Conservation (phyloP, 1,140 invertebrate genomes). For the Melipona quadrifasciata region DNA sequence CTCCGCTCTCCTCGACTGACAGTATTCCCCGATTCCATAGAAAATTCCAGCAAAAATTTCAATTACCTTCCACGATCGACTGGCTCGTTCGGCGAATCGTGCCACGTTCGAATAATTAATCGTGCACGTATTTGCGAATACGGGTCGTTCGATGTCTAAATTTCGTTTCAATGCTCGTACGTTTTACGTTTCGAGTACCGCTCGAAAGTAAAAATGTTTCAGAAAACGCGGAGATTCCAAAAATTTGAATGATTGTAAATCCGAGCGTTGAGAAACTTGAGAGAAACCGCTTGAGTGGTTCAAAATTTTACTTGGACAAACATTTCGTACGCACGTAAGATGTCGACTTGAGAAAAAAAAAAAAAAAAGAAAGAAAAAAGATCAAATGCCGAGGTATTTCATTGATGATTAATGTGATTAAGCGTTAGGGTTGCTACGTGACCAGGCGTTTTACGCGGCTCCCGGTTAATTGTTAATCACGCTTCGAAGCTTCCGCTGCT, state of each 20-base stretch:
- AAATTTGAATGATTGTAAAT: too few relatives aligned
- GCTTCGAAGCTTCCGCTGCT: slow-evolving; percentile 30
- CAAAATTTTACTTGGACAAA: too few relatives aligned
- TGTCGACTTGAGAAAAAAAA: background rate
- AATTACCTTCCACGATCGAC: background rate
- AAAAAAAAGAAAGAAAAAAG: background rate
- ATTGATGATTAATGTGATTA: background rate
- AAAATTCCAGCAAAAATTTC: slow-evolving; percentile 29
- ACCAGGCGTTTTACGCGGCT: background rate
- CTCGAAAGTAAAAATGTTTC: too few relatives aligned
- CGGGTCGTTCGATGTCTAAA: too few relatives aligned
- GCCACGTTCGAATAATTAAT: slow-evolving; percentile 29
- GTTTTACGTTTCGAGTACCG: too few relatives aligned
- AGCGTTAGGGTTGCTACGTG: background rate
- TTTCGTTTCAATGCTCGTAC: too few relatives aligned
- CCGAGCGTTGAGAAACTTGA: too few relatives aligned
- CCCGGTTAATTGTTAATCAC: slow-evolving; percentile 45
- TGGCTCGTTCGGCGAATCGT: background rate
- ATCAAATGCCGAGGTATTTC: background rate
- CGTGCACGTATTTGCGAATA: too few relatives aligned
- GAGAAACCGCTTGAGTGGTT: too few relatives aligned
- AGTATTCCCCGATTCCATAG: background rate
- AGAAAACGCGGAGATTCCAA: too few relatives aligned
- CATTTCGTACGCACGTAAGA: too few relatives aligned
- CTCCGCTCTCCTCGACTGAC: background rate